Base-by-base conservation (phyloP, 2,797 vertebrate species). In the Microchirus variegatus region DNA sequence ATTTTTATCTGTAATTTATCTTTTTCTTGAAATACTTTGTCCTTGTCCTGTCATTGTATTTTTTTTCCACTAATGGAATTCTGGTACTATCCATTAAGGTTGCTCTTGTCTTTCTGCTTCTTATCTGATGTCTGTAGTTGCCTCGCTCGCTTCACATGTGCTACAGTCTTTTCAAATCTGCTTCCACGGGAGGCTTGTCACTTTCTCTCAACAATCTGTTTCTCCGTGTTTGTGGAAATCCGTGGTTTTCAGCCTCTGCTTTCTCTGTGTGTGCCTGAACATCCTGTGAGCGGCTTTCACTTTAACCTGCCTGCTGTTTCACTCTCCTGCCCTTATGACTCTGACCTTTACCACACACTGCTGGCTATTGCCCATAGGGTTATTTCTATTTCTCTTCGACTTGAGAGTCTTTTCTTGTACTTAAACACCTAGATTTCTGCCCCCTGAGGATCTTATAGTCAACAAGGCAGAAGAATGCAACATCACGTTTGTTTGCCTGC, bases 371-470 rank as follows among this genome's bases (percentile, higher is more conserved):
- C 43, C 69, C 59, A 55, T 61, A 73, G 77, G 70, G 81, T 82
- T 53, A 65, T 70, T 80, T 73, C 59, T 69, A 75, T 87, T 80
- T 78, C 63, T 68, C 57, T 81, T 67, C 67, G 47, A 68, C 63
- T 76, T 35, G 22, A 22, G 52, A 61, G 7, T 16, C 48, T 56
- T 68, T 59, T 59, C 31, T 53, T 58, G 48, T 42, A 54, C 63
- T 64, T 83, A 75, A 66, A 76, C 31, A 48, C 65, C 41, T 44
- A 10, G 36, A 49, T 63, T 77, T 78, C 57, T 2, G 22, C 54
- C 59, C 45, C 58, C 7, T 19, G 55, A 63, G 71, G 45, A 31
- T 72, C 42, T 58, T 55, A 14, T 15, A 52, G 38, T 62, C 70
- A 78, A 75, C 59, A 6, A 31, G 31, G 6, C 31, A 4, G 31